These are phyloP conservation scores for Phragmatobia fuliginosa DNA, from an alignment of 2,888 invertebrate species.

Conservation along the genomic window DNA sequence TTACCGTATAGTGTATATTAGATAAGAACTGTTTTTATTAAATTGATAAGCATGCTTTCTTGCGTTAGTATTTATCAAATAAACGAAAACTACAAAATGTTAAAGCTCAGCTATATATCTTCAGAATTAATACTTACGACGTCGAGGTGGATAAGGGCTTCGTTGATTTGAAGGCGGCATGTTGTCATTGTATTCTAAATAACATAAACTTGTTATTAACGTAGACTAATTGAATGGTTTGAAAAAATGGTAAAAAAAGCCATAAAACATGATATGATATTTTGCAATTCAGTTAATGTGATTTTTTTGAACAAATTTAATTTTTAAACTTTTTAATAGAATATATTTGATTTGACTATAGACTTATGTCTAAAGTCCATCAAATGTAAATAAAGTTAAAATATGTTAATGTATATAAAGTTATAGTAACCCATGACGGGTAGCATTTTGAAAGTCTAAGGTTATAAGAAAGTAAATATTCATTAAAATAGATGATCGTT, in stretches of 20 bases:
- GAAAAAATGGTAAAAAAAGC: background rate
- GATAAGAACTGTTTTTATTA: slow-evolving; percentile 45
- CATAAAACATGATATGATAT: background rate
- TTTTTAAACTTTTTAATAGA: background rate
- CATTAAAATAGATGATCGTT: background rate
- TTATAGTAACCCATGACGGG: background rate
- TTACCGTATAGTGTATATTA: slow-evolving; percentile 51
- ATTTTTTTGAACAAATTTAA: too few species aligned
- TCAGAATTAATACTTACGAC: slow-evolving; percentile 89
- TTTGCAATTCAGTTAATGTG: too few species aligned
- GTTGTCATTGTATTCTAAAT: slow-evolving; percentile 94
- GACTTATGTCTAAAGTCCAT: background rate
- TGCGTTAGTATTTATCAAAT: slow-evolving; percentile 30
- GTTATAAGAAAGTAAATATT: background rate
- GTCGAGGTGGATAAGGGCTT: slow-evolving; percentile 93
- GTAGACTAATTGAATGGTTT: background rate
- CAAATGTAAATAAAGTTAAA: too few species aligned
- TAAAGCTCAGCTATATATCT: slow-evolving; percentile 2
- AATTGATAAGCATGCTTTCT: slow-evolving; percentile 49
- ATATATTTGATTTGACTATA: background rate
- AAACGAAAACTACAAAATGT: slow-evolving; percentile 33
- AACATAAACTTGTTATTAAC: slow-evolving; percentile 53
- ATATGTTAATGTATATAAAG: too few species aligned
- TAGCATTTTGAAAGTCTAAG: background rate
- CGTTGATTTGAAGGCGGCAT: slow-evolving; percentile 94